Base-by-base conservation (phyloP, 2,797 vertebrate genomes). In the Coendou prehensilis region DNA sequence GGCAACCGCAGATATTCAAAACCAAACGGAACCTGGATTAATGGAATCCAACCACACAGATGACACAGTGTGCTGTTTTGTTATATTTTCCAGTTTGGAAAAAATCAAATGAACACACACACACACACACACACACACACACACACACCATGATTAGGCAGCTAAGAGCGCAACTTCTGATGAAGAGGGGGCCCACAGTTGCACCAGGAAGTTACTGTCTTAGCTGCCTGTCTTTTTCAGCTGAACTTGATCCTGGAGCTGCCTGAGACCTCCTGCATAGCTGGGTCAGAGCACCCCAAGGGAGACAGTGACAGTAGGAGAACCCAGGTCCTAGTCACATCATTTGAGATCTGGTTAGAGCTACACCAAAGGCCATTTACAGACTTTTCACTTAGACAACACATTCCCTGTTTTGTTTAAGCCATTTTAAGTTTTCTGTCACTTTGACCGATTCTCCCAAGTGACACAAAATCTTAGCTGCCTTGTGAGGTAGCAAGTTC, bases 1-100 rank as follows among this genome's bases (percentile, higher is more conserved):
- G 78, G 81, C 91, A 87, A 82, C 23, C 71, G 71, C 71, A 9
- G 61, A 76, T 81, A 8, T 87, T 96, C 52, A 89, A 94, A 91
- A 63, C 28, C 84, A 81, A 93, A 87, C 0, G 92, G 54, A 87
- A 81, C 7, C 56, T 18, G 94, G 14, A 63, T 73, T 54, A 81
- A 75, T 54, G 47, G 47, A 78, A 73, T 28, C 20, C 41, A 69
- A 54, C 11, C 37, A 67, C 17, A 41, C 22, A 10, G 33, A 93
- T 78, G 18, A 86, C 23, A 87, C 18, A 76, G 20, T 63, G n/a
- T 47, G 14, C 52, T 82, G 5, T 20, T 94, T 33, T 75, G 6
- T 80, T 87, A 26, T 28, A 23, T n/a, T 92, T 94, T 92, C 64
- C 23, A 82, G 45, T 26, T 89, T 79, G 56, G 10, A 52, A 57